phyloP scores from a whole-genome alignment of 2,113 vertebrate species.

The Rhagologus leucostigma region DNA sequence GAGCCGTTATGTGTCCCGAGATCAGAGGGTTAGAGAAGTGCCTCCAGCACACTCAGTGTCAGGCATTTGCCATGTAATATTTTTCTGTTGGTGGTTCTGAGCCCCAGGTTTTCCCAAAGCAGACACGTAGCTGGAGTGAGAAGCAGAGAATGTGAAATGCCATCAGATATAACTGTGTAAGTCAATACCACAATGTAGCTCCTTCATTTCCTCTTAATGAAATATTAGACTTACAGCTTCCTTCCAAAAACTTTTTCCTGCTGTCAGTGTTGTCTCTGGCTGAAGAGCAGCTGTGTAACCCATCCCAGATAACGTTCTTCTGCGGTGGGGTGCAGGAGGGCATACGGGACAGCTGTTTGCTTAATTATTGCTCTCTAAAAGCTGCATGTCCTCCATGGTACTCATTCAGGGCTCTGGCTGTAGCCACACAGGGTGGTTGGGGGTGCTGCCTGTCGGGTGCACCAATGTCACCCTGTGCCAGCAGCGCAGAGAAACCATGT shows the following conservation, averaged over 20 bases:
- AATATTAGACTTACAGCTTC: background rate
- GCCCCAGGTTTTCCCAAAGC: background rate
- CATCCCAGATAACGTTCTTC: background rate
- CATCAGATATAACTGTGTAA: background rate
- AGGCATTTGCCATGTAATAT: background rate
- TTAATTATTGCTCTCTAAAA: background rate
- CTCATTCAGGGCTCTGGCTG: background rate
- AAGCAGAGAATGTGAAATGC: background rate
- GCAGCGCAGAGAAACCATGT: accelerated
- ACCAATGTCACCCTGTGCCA: background rate
- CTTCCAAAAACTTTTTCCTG: background rate
- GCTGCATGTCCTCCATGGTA: accelerated
- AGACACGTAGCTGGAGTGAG: background rate
- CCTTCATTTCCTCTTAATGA: background rate
- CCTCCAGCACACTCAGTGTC: background rate
- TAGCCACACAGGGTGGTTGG: background rate
- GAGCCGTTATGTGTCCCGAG: constrained; percentile 3
- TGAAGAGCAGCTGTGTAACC: background rate
- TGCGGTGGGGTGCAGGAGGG: background rate
- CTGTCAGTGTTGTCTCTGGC: background rate
- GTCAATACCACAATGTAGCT: background rate
- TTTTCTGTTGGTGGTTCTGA: background rate
- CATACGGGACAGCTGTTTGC: background rate
- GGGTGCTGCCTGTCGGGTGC: background rate
- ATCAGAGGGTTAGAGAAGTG: constrained; percentile 1